Conservation (phyloP, 2,797 vertebrate species). For the Pristis pectinata region DNA sequence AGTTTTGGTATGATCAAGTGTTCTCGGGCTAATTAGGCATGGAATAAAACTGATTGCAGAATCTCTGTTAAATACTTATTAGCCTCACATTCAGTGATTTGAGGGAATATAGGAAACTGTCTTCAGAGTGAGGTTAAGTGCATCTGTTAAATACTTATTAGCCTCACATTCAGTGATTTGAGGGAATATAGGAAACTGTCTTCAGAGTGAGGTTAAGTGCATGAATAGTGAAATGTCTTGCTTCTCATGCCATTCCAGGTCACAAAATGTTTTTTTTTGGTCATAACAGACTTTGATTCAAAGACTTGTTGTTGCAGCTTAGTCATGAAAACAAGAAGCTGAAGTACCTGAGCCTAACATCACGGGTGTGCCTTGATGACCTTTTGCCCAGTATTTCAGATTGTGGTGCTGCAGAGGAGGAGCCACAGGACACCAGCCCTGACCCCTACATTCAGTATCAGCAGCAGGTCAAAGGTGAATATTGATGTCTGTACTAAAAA, state of each 20-base stretch:
- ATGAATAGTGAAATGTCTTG: neutral
- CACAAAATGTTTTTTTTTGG: neutral
- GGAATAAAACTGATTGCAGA: neutral
- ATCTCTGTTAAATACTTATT: no score
- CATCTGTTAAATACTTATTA: neutral
- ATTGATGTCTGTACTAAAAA: neutral
- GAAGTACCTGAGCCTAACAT: constrained; percentile 65
- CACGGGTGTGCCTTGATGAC: constrained; percentile 64
- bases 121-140: no score
- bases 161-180: neutral
- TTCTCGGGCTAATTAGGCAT: neutral
- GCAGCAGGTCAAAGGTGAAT: constrained; percentile 58
- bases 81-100: neutral
- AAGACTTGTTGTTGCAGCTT: constrained; percentile 50
- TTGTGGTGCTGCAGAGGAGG: constrained; percentile 58
- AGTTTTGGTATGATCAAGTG: neutral
- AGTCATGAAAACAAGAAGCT: constrained; percentile 71
- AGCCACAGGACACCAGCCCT: constrained; percentile 50
- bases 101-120: neutral
- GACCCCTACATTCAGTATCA: constrained; percentile 58
- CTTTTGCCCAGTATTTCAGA: constrained; percentile 65
- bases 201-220: neutral
- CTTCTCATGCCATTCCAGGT: neutral
- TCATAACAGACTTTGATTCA: neutral
- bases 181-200: neutral